Conservation (phyloP, 2,888 invertebrate genomes). For the Eutolmus rufibarbis region DNA sequence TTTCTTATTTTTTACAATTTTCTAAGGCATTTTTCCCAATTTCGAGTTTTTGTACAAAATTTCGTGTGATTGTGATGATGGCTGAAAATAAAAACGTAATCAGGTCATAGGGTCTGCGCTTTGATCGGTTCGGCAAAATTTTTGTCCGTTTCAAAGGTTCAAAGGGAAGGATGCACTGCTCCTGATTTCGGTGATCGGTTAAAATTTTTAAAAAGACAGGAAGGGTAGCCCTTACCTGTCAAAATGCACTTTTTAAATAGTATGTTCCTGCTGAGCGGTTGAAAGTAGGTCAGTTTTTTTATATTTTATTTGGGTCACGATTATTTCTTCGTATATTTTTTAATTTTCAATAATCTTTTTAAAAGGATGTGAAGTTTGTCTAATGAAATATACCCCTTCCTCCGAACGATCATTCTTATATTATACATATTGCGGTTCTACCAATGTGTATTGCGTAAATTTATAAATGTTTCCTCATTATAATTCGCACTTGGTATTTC, state of each 20-base stretch:
- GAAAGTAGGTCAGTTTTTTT: neutral
- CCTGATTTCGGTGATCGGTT: neutral
- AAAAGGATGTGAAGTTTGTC: no score
- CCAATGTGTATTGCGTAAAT: no score
- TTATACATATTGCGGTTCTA: no score
- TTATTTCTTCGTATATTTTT: neutral
- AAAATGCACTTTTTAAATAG: neutral
- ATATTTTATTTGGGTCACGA: neutral
- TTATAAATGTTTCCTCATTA: no score
- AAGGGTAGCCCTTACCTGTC: neutral
- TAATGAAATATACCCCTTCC: no score
- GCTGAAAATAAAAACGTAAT: slow-evolving; percentile 23
- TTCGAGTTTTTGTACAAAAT: slow-evolving; percentile 7
- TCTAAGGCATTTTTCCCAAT: neutral
- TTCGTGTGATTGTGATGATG: neutral
- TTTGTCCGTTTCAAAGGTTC: neutral
- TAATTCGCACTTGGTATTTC: no score
- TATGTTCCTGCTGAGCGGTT: neutral
- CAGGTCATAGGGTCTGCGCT: slow-evolving; percentile 26
- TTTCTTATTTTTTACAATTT: neutral
- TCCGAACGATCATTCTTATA: no score
- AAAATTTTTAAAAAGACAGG: neutral
- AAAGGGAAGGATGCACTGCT: neutral
- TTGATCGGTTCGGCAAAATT: neutral
- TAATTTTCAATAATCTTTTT: no score